Base-by-base conservation (phyloP, 2,797 vertebrate genomes). In the Cygnus olor region DNA sequence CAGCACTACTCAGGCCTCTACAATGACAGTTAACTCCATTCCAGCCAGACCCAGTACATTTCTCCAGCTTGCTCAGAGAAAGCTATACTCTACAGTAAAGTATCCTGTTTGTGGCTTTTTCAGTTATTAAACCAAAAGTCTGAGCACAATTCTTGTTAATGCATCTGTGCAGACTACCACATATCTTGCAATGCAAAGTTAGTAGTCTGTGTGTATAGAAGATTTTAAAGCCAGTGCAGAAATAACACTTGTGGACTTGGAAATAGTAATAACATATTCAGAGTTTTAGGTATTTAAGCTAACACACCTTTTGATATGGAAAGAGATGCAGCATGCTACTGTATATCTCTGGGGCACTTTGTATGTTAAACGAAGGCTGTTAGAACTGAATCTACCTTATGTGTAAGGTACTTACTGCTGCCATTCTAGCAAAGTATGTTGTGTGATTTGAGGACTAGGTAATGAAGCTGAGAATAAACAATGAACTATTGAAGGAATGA, bases 401-500 rank as follows among this genome's bases (percentile, higher is more conserved):
- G 76, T 85, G n/a, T 60, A 34, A 80, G 49, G 57, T 56, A 51
- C 49, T 78, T 34, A 7, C 20, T 92, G 84, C 47, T 93, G 84
- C 36, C 58, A 53, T 83, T 90, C 86, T 69, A 90, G 61, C 61
- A 2, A 27, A 83, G 65, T 21, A 32, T 0, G 0, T 56, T 58
- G 58, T 56, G 72, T 65, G 61, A 78, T 82, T 90, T 89, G 61
- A 65, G 19, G 74, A 34, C 78, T 47, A 66, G 42, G 61, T 92
- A 95, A 87, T 3, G 45, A 63, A 76, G 54, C 88, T 65, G 81
- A 85, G 65, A 74, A 71, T 40, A 85, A 83, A 93, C 74, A 93
- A 78, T 69, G 85, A 91, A 30, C 85, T 83, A 72, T 88, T 96
- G 91, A 96, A 79, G 36, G 72, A 90, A 51, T n/a, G 49, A 13